phyloP scores from a whole-genome alignment of 2,113 vertebrate genomes.

The Ophthalmotilapia sp. region DNA sequence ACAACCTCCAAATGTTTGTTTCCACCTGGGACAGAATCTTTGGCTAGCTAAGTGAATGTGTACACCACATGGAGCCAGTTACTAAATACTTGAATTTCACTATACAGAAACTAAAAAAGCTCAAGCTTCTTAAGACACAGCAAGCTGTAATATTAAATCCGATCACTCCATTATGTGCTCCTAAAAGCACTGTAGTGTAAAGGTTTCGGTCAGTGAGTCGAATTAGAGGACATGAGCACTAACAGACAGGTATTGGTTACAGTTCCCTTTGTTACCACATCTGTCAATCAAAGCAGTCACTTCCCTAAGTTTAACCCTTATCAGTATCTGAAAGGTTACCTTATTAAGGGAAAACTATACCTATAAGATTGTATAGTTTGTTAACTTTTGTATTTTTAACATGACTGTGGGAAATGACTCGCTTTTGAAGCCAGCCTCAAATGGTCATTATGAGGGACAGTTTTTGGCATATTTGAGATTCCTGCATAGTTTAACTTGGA shows the following conservation, averaged over 20 bases:
- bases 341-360: neutral
- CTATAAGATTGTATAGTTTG: neutral
- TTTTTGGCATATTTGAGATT: neutral
- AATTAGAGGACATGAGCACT: neutral
- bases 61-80: neutral
- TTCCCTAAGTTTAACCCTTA: neutral
- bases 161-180: neutral
- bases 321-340: neutral
- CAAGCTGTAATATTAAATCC: neutral
- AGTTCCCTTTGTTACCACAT: neutral
- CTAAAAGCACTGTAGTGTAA: neutral
- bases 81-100: neutral
- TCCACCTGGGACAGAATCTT: neutral
- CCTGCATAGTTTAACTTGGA: neutral
- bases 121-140: neutral
- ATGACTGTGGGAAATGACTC: neutral
- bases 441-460: neutral
- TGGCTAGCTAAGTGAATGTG: neutral
- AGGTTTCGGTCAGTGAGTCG: neutral
- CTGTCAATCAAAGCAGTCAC: neutral
- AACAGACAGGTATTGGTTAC: neutral
- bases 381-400: neutral
- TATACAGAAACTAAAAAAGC: neutral
- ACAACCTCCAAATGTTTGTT: neutral
- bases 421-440: neutral